Conservation (phyloP, 2,797 vertebrate species). For the Neoniphon sammara region DNA sequence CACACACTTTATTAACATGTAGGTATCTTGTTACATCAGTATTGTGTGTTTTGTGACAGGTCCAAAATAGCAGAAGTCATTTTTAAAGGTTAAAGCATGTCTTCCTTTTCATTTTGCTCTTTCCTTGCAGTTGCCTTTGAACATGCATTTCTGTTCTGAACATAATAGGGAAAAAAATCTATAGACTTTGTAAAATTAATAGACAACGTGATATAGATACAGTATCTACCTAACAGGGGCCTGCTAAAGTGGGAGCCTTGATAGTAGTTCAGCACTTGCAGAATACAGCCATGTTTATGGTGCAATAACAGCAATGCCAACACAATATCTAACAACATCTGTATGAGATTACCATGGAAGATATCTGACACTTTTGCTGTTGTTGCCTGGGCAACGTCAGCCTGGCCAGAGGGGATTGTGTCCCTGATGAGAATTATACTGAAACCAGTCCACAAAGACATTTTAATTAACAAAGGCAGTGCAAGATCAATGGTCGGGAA, state of each 20-base stretch:
- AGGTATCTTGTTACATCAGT: background rate
- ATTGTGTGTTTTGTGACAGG: too few species aligned
- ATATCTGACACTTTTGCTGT: conserved; percentile 63
- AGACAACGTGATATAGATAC: conserved; percentile 19
- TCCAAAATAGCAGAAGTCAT: too few species aligned
- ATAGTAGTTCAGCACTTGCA: conserved; percentile 34
- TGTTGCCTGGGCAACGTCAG: conserved; percentile 64
- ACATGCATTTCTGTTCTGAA: too few species aligned
- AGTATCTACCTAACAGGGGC: conserved; percentile 1
- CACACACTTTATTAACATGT: background rate
- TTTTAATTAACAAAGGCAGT: conserved; percentile 68
- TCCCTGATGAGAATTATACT: conserved; percentile 70
- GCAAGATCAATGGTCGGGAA: conserved; percentile 59
- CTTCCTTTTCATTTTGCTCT: too few species aligned
- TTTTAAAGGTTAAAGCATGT: too few species aligned
- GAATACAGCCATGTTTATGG: conserved; percentile 25
- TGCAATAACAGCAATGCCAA: conserved; percentile 32
- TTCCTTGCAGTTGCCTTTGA: too few species aligned
- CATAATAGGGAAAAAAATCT: too few species aligned
- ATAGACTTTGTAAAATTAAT: conserved; percentile 31
- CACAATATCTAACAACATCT: conserved; percentile 42
- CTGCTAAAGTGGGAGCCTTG: conserved; percentile 33
- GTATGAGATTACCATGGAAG: conserved; percentile 45
- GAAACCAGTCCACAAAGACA: conserved; percentile 63
- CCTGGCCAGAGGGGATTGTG: conserved; percentile 52